Percentiles rank a stretch among this genome's conserved stretches.
These are phyloP conservation scores for Halcyon badia DNA, from an alignment of 2,797 vertebrate genomes.

Conservation along the genomic window DNA sequence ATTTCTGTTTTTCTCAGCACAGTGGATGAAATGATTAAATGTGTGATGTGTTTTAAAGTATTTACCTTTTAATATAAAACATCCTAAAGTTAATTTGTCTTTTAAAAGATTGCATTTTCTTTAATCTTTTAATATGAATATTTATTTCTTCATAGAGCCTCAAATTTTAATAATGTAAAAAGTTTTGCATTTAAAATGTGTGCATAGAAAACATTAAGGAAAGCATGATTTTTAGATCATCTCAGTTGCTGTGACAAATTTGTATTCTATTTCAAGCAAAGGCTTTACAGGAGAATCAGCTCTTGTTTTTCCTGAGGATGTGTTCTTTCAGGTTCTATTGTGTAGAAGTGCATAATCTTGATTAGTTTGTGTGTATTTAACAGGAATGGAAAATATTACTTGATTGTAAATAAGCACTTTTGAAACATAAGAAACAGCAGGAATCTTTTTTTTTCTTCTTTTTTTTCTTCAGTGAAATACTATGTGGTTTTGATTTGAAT, in stretches of 20 bases:
- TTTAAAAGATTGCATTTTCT: not conserved
- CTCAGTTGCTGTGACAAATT: not conserved
- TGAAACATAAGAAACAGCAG: not conserved
- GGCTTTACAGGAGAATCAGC: not conserved
- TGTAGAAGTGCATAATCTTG: not conserved
- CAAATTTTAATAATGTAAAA: not conserved
- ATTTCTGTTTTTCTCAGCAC: not conserved
- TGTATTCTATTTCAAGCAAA: not conserved
- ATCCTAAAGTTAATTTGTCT: not conserved
- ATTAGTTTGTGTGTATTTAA: not conserved
- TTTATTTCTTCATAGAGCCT: not conserved
- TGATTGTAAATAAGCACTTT: not conserved
- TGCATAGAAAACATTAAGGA: not conserved
- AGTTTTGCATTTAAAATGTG: not conserved
- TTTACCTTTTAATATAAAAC: not conserved
- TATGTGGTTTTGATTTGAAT: not conserved
- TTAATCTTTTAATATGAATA: not conserved
- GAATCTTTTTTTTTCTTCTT: not conserved
- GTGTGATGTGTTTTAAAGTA: not conserved
- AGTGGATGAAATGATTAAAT: not conserved
- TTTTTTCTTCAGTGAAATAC: not conserved
- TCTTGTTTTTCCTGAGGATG: not conserved
- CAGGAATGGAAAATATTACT: not conserved
- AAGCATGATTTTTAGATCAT: not conserved
- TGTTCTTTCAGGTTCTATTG: not conserved